Conservation (phyloP, 2,888 invertebrate genomes). For the Archaeoteleia sp. region DNA sequence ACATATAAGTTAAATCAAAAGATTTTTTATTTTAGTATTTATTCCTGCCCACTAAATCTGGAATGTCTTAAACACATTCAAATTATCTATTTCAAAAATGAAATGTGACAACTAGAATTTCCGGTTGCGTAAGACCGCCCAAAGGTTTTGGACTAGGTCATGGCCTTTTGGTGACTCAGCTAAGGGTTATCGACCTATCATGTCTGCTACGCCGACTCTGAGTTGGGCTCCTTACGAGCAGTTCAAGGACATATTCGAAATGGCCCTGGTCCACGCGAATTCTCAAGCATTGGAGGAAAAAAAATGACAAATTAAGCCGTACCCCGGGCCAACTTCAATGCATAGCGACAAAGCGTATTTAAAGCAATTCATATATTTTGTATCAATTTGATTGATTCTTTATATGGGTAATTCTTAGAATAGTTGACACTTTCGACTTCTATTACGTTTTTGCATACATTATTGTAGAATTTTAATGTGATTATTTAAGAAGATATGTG, state of each 20-base stretch:
- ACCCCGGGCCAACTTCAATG: conserved; percentile 6
- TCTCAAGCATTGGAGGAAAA: conserved; percentile 21
- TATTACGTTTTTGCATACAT: neutral
- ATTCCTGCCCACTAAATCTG: neutral
- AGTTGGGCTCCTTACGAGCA: conserved; percentile 40
- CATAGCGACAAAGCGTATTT: neutral
- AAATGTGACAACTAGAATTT: conserved; percentile 55
- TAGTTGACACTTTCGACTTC: conserved; percentile 16
- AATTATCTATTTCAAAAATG: conserved; percentile 10
- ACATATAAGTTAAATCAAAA: neutral
- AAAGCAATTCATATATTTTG: neutral
- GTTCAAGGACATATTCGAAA: conserved; percentile 45
- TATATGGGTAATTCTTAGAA: conserved; percentile 12
- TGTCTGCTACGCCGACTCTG: conserved; percentile 8
- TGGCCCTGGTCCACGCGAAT: conserved; percentile 27
- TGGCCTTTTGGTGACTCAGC: conserved; percentile 56
- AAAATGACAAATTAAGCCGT: conserved; percentile 46
- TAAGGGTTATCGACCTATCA: conserved; percentile 58
- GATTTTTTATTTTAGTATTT: conserved; percentile 7
- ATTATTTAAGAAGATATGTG: no score
- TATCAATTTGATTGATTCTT: conserved; percentile 10
- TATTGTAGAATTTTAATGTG: no score
- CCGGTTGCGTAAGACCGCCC: conserved; percentile 57
- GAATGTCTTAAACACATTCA: conserved; percentile 1
- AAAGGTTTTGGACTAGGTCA: conserved; percentile 60